phyloP scores from a whole-genome alignment of 2,888 invertebrate genomes.

The Dryomyza anilis region DNA sequence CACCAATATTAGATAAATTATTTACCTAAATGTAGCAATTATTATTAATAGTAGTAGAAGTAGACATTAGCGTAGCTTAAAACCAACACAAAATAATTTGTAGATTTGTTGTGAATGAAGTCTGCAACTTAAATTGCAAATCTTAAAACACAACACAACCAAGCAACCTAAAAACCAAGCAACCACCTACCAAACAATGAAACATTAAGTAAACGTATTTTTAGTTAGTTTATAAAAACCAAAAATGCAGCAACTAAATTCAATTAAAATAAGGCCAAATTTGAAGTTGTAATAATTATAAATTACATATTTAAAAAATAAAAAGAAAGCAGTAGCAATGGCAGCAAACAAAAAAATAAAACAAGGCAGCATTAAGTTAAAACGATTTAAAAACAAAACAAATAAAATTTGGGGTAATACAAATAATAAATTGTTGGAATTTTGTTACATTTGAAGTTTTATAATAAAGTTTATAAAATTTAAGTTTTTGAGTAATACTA shows the following conservation, averaged over 20 bases:
- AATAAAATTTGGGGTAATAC: no score
- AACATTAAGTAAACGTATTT: background rate
- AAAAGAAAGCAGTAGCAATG: no score
- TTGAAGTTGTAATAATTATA: no score
- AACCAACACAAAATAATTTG: background rate
- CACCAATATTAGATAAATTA: conserved; percentile 77
- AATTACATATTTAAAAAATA: no score
- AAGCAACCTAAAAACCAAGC: background rate
- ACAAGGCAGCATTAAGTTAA: no score
- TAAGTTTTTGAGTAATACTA: no score
- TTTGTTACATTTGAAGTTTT: no score
- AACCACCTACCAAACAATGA: conserved; percentile 20
- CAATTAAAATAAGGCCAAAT: background rate
- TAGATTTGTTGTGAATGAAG: no score
- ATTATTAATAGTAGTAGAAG: background rate
- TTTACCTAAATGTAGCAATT: background rate
- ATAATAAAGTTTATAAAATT: no score
- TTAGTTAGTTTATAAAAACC: background rate
- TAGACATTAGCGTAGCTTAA: background rate
- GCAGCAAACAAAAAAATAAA: background rate
- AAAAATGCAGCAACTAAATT: background rate
- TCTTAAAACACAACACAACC: background rate
- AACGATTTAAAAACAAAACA: no score
- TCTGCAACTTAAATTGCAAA: background rate
- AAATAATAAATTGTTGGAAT: no score